Base-by-base conservation (phyloP, 1,140 invertebrate species). In the Aethina tumida region DNA sequence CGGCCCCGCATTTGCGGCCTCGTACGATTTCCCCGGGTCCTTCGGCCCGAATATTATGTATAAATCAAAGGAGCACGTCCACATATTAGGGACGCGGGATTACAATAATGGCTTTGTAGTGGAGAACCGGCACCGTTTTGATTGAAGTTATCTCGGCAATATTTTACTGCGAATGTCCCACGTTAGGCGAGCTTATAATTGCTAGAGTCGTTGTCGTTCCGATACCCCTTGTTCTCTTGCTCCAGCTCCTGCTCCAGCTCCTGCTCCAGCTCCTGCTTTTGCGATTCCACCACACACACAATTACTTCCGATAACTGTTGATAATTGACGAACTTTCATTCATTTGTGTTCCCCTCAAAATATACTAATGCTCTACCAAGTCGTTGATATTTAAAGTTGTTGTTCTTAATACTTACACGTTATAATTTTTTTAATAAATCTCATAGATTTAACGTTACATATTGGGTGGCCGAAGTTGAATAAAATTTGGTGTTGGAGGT, bases 91-190 rank as follows among this genome's bases (percentile, higher is more conserved):
- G 45, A 24, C n/a, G 36, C 33, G 29, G 45, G 41, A 47, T 47
- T 47, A 43, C 45, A 47, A 47, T 47, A 47, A 47, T 47, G 41
- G 45, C 45, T 43, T 41, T 40, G 41, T 40, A 43, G 41, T 35
- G 20, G 45, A 32, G 41, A 38, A 43, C 32, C 35, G 35, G 36
- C 37, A 34, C 32, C 41, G 36, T 47, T 43, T n/a, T 47, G 45
- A 47, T 47, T 47, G 45, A 47, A 47, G 45, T 47, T 47, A 47
- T 47, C 45, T 43, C 26, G 20, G 33, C 30, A 15, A 36, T 47
- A 47, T 47, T 47, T 47, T 47, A 47, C 37, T 36, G 20, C 17
- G 31, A 41, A 43, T 43, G 34, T 47, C 41, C 34, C 41, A 41
- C 37, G 37, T 47, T 39, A 42, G 44, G 36, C 39, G 19, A 47